These are phyloP conservation scores for Cricetomys ansorgei DNA, from an alignment of 2,113 vertebrate genomes.

Conservation along the genomic window DNA sequence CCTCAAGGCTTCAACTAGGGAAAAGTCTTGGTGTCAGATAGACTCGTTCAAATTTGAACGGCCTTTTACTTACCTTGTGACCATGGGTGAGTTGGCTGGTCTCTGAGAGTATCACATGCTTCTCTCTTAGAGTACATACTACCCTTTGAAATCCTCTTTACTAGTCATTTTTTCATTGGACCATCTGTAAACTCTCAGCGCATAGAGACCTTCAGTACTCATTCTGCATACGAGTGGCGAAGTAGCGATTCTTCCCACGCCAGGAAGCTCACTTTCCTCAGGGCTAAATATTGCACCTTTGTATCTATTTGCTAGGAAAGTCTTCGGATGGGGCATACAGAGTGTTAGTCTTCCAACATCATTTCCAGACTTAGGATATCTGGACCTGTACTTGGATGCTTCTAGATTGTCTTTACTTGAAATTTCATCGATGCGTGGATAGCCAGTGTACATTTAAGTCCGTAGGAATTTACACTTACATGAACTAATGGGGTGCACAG, in stretches of 20 bases:
- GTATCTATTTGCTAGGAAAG: not conserved
- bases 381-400: not conserved
- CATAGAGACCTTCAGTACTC: not conserved
- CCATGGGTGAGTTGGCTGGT: not conserved
- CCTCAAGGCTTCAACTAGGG: no score
- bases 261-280: not conserved
- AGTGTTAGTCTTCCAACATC: not conserved
- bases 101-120: not conserved
- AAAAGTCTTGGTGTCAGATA: not conserved
- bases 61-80: not conserved
- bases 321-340: not conserved
- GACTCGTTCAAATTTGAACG: not conserved
- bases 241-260: not conserved
- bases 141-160: not conserved
- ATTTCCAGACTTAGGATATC: not conserved
- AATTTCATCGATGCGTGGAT: not conserved
- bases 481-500: not conserved
- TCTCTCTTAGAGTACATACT: not conserved
- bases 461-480: not conserved
- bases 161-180: not conserved
- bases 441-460: not conserved
- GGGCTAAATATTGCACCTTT: not conserved
- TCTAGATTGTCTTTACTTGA: slow-evolving; percentile 16
- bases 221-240: not conserved
- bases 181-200: not conserved